Percentiles rank a stretch among this genome's conserved stretches.
Conservation (phyloP, 2,113 vertebrate genomes). For the Psilopogon haemacephalus region DNA sequence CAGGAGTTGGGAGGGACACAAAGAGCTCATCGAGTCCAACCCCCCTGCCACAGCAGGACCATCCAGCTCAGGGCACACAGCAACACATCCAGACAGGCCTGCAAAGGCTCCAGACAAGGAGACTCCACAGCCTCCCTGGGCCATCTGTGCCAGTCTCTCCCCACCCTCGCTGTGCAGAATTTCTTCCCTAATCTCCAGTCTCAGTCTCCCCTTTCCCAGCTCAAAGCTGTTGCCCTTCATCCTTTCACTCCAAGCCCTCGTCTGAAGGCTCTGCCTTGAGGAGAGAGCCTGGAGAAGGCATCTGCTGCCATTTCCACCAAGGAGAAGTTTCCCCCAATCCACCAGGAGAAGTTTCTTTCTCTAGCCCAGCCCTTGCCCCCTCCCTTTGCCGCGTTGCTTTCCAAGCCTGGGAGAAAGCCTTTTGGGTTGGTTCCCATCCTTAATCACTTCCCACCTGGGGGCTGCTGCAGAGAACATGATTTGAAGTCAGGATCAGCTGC, state of each 20-base stretch:
- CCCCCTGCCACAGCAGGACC: too few species aligned
- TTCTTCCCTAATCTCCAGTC: not conserved
- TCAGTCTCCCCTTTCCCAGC: not conserved
- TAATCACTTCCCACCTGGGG: not conserved
- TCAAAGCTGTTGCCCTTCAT: too few species aligned
- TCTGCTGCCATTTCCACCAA: not conserved
- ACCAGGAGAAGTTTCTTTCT: not conserved
- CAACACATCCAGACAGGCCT: too few species aligned
- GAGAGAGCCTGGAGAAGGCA: not conserved
- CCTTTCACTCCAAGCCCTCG: too few species aligned
- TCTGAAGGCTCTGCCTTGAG: too few species aligned
- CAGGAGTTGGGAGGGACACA: too few species aligned
- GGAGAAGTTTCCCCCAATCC: not conserved
- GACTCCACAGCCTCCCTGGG: too few species aligned
- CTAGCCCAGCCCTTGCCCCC: not conserved
- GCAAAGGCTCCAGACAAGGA: too few species aligned
- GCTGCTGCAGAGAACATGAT: not conserved
- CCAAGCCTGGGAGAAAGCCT: not conserved
- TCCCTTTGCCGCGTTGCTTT: not conserved
- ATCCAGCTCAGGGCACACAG: too few species aligned
- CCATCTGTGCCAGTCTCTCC: too few species aligned
- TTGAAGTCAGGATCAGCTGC: conserved; percentile 22
- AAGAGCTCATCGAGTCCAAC: too few species aligned
- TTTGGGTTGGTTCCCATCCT: not conserved
- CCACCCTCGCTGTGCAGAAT: too few species aligned